Conservation (phyloP, 2,113 vertebrate species). For the Columba livia region DNA sequence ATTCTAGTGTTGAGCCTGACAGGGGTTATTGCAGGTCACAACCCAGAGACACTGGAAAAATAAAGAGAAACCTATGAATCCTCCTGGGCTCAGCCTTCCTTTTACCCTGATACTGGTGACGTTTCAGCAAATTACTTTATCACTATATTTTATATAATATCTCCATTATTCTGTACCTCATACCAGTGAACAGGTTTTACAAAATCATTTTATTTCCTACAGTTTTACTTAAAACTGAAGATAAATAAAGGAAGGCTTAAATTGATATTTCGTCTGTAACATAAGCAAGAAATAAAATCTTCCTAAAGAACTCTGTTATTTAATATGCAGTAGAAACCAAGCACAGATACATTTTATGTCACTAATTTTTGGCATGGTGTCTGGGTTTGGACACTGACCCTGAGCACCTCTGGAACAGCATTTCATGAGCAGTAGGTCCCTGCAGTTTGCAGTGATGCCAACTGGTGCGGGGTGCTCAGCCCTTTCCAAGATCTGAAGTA, state of each 20-base stretch:
- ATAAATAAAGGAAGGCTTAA: not conserved
- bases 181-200: not conserved
- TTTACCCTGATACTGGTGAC: not conserved
- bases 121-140: not conserved
- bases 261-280: not conserved
- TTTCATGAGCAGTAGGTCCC: not conserved
- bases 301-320: not conserved
- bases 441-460: not conserved
- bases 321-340: not conserved
- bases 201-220: not conserved
- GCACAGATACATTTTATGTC: not conserved
- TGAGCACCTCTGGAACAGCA: not conserved
- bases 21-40: conserved; percentile 53
- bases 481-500: not conserved
- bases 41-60: not conserved
- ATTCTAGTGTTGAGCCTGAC: not conserved
- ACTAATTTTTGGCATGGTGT: not conserved
- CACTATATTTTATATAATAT: not conserved
- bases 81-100: not conserved
- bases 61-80: not conserved
- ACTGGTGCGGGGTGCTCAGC: not conserved
- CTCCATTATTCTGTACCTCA: not conserved
- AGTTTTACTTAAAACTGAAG: not conserved
- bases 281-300: not conserved
- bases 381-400: not conserved